Conservation (phyloP, 2,113 vertebrate genomes). For the Oncorhynchus gorbuscha region DNA sequence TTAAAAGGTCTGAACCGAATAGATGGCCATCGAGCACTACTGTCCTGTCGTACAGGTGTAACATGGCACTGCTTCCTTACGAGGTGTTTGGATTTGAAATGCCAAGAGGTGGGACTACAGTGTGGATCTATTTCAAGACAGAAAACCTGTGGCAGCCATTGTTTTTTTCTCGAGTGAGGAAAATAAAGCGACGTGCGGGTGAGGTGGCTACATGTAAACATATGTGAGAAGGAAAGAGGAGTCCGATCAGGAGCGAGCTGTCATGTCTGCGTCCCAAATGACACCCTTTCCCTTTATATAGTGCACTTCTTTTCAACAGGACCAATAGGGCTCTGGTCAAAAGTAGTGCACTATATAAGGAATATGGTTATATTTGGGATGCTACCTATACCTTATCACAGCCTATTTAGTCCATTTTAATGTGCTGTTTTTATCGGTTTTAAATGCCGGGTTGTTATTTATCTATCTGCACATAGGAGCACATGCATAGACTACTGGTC, state of each 20-base stretch:
- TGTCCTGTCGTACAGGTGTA: slow-evolving; percentile 76
- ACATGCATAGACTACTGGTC: neutral
- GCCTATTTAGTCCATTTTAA: slow-evolving; percentile 17
- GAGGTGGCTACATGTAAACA: slow-evolving; percentile 30
- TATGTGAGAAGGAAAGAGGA: slow-evolving; percentile 32
- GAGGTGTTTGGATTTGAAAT: slow-evolving; percentile 10
- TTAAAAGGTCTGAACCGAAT: slow-evolving; percentile 38
- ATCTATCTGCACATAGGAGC: slow-evolving; percentile 69
- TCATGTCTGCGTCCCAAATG: neutral
- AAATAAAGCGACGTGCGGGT: neutral
- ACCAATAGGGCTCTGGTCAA: no score
- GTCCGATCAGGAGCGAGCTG: slow-evolving; percentile 37
- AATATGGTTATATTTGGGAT: no score
- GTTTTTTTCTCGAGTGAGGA: slow-evolving; percentile 64
- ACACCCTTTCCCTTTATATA: neutral
- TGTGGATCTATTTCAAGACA: slow-evolving; percentile 62
- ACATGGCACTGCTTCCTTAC: slow-evolving; percentile 45
- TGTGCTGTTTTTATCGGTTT: no score
- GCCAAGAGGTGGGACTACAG: slow-evolving; percentile 46
- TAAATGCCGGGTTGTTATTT: slow-evolving; percentile 47
- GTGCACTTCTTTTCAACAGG: no score
- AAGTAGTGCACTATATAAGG: no score
- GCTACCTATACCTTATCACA: no score
- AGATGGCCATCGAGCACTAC: slow-evolving; percentile 73
- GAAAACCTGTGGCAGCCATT: slow-evolving; percentile 68